A percentile compares a stretch with the other conserved stretches of the same genome.
phyloP scores from a whole-genome alignment of 1,140 invertebrate genomes.

The Drosophila equinoxialis region DNA sequence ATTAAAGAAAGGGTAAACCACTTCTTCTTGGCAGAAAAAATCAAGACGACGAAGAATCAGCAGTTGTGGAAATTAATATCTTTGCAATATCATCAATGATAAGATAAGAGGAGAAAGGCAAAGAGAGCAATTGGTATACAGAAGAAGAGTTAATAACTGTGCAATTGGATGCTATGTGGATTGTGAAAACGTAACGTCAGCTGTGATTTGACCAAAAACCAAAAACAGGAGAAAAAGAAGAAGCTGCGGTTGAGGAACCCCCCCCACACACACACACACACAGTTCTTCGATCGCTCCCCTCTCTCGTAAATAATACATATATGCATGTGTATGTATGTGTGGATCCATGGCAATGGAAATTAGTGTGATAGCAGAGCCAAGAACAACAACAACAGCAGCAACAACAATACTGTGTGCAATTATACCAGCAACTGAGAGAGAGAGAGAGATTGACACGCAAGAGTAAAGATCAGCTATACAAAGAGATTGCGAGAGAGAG shows the following conservation, averaged over 20 bases:
- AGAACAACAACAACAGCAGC: constrained; percentile 12
- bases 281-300: too few species aligned
- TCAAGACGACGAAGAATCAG: too few species aligned
- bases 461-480: neutral
- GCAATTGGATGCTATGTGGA: constrained; percentile 16
- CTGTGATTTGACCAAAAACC: constrained; percentile 13
- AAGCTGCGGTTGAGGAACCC: too few species aligned
- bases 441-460: neutral
- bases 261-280: too few species aligned
- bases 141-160: neutral
- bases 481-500: neutral
- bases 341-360: constrained; percentile 69
- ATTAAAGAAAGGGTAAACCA: constrained; percentile 55
- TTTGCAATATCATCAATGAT: too few species aligned
- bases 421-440: constrained; percentile 29
- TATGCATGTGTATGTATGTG: neutral
- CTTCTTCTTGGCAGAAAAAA: neutral
- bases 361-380: constrained; percentile 47
- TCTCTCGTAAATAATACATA: neutral
- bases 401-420: constrained; percentile 32
- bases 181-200: constrained; percentile 14
- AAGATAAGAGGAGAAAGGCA: constrained; percentile 13
- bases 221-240: neutral
- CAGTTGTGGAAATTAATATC: constrained; percentile 17
- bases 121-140: neutral